These are phyloP conservation scores for Pagrus major DNA, from an alignment of 2,113 vertebrate genomes.

Conservation along the genomic window DNA sequence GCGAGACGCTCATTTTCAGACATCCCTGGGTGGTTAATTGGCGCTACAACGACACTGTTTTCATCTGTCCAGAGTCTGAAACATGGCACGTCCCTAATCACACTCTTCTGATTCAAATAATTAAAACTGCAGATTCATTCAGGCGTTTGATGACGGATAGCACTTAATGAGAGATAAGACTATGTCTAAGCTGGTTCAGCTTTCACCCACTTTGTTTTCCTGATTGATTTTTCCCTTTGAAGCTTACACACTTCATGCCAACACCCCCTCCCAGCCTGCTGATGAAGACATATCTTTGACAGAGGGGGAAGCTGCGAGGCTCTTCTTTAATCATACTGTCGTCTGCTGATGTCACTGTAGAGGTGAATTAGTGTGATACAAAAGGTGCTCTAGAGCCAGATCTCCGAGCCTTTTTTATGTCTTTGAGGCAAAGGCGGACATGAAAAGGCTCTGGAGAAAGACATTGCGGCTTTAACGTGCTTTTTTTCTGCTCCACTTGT, in stretches of 20 bases:
- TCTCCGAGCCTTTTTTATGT: slow-evolving; percentile 24
- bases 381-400: slow-evolving; percentile 21
- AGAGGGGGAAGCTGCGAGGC: slow-evolving; percentile 14
- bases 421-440: slow-evolving; percentile 13
- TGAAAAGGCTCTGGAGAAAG: slow-evolving; percentile 33
- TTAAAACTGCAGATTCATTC: slow-evolving; percentile 19
- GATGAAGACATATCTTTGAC: slow-evolving; percentile 54
- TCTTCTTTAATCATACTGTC: slow-evolving; percentile 46
- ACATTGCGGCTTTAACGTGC: slow-evolving; percentile 34
- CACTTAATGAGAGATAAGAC: slow-evolving; percentile 33
- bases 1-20: background rate
- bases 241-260: background rate
- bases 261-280: background rate
- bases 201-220: slow-evolving; percentile 14
- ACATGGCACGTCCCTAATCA: background rate
- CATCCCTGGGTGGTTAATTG: slow-evolving; percentile 50
- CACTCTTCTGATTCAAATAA: slow-evolving; percentile 23
- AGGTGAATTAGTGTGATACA: slow-evolving; percentile 33
- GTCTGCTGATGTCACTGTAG: slow-evolving; percentile 42
- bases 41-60: slow-evolving; percentile 17
- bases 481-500: slow-evolving; percentile 32
- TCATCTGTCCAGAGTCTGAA: slow-evolving; percentile 26
- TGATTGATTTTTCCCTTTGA: slow-evolving; percentile 44
- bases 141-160: background rate
- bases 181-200: background rate